Conservation (phyloP, 2,888 invertebrate species). For the Tiliacea aurago region DNA sequence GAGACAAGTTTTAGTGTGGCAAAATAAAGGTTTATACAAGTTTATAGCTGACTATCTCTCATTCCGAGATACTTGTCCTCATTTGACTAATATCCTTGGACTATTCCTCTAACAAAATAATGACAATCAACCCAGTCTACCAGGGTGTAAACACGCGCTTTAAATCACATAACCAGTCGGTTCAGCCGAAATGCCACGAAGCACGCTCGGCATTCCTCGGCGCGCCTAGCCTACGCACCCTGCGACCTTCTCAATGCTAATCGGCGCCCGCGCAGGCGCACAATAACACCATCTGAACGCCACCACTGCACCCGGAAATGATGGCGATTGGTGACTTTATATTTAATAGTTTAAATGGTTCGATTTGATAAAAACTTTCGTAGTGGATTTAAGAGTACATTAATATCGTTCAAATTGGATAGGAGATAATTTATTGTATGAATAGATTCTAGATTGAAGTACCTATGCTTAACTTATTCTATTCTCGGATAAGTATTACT, state of each 20-base stretch:
- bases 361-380: slow-evolving; percentile 31
- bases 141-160: slow-evolving; percentile 55
- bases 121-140: slow-evolving; percentile 42
- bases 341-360: slow-evolving; percentile 48
- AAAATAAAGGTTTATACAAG: no score
- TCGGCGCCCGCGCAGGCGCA: slow-evolving; percentile 69
- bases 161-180: slow-evolving; percentile 63
- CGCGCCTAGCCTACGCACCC: slow-evolving; percentile 79
- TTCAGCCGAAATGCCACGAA: slow-evolving; percentile 78
- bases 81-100: no score
- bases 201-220: slow-evolving; percentile 75
- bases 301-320: slow-evolving; percentile 63
- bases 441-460: background rate
- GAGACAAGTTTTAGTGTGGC: no score
- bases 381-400: slow-evolving; percentile 17
- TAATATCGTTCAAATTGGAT: slow-evolving; percentile 1
- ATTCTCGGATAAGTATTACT: background rate
- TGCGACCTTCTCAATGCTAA: slow-evolving; percentile 87
- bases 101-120: no score
- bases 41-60: no score
- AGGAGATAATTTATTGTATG: background rate
- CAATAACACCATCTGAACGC: slow-evolving; percentile 60
- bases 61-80: no score
- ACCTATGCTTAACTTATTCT: background rate
- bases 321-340: slow-evolving; percentile 59